These are phyloP conservation scores for Mormyrops boulengeri DNA, from an alignment of 2,797 vertebrate species.

Conservation along the genomic window DNA sequence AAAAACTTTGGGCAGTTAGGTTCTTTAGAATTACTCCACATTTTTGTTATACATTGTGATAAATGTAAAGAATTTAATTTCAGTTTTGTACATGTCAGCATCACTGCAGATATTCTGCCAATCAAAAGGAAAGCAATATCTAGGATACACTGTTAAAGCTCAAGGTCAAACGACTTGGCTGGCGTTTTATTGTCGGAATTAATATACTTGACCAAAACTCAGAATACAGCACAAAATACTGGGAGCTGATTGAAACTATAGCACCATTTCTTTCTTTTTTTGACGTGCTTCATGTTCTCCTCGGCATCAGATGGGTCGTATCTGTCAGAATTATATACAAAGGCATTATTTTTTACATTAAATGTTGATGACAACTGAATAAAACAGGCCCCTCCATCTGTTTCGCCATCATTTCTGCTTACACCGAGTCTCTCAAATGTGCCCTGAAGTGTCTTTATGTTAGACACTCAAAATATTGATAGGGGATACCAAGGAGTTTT, in stretches of 20 bases:
- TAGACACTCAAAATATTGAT: background rate
- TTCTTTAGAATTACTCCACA: background rate
- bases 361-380: background rate
- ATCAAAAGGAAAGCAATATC: conserved; percentile 14
- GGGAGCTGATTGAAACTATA: background rate
- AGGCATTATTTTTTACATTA: background rate
- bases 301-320: background rate
- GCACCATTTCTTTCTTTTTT: background rate
- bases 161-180: conserved; percentile 19
- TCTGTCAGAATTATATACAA: background rate
- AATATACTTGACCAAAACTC: conserved; percentile 21
- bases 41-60: conserved; percentile 1
- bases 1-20: background rate
- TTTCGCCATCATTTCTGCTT: background rate
- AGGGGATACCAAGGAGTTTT: background rate
- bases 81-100: conserved; percentile 10
- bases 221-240: background rate
- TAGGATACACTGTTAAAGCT: background rate
- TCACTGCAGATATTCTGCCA: background rate
- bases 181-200: conserved; percentile 16
- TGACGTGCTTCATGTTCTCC: background rate
- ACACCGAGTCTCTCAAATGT: background rate
- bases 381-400: background rate
- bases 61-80: conserved; percentile 16
- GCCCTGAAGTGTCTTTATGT: background rate